These are phyloP conservation scores for Heliopora coerulea DNA, from an alignment of 92 coral and sea anemone species.

Conservation along the genomic window DNA sequence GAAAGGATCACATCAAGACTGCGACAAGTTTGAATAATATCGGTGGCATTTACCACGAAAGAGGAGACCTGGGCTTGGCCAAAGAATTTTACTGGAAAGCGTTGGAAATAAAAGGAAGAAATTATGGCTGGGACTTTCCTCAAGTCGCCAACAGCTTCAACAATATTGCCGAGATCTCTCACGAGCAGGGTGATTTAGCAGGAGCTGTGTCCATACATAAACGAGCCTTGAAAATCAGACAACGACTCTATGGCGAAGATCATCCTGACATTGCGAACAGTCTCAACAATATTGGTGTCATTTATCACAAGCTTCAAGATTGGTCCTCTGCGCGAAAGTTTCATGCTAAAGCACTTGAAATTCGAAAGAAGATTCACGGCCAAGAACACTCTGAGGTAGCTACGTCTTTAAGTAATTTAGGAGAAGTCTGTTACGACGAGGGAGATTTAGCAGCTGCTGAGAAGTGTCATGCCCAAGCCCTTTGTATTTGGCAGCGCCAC, in stretches of 20 bases:
- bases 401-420: conserved; percentile 12
- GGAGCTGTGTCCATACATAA: conserved; percentile 28
- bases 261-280: conserved; percentile 36
- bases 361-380: conserved; percentile 29
- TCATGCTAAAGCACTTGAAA: conserved; percentile 11
- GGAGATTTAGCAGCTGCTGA: conserved; percentile 37
- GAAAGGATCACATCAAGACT: conserved; percentile 25
- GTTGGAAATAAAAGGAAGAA: conserved; percentile 30
- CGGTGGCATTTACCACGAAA: conserved; percentile 40
- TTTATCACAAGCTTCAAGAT: conserved; percentile 22
- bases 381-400: conserved; percentile 25
- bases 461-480: conserved; percentile 35
- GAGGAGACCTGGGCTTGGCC: conserved; percentile 27
- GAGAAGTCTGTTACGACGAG: conserved; percentile 33
- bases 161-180: conserved; percentile 36
- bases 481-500: conserved; percentile 28
- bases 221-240: conserved; percentile 36
- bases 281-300: conserved; percentile 24
- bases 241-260: conserved; percentile 38
- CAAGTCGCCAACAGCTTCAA: conserved; percentile 42
- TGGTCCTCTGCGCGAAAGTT: conserved; percentile 24
- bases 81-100: conserved; percentile 33
- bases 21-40: conserved; percentile 37
- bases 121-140: conserved; percentile 39
- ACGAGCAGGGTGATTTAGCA: conserved; percentile 38